Percentiles rank a stretch among this genome's conserved stretches.
These are phyloP conservation scores for Camponotus floridanus DNA, from an alignment of 1,140 invertebrate species.

Conservation along the genomic window DNA sequence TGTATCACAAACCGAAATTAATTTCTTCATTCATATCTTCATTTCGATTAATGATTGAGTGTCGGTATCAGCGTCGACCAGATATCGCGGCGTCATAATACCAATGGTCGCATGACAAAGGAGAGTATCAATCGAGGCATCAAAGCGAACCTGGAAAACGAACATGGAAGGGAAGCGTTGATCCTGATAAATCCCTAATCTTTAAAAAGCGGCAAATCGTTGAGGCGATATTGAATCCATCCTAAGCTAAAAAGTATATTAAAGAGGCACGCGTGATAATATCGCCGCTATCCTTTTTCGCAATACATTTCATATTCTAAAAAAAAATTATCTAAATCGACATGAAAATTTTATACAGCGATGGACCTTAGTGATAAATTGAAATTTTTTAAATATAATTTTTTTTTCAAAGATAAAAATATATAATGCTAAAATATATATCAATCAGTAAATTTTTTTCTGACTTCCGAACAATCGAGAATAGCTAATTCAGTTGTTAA, in stretches of 20 bases:
- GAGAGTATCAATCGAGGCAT: conserved; percentile 59
- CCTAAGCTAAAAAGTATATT: background rate
- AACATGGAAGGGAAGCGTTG: background rate
- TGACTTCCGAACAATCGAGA: background rate
- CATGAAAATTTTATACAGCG: background rate
- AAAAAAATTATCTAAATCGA: background rate
- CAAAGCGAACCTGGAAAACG: conserved; percentile 32
- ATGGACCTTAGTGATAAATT: background rate
- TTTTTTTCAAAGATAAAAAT: background rate
- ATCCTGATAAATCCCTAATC: conserved; percentile 55
- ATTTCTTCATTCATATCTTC: conserved; percentile 62
- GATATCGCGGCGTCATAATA: background rate
- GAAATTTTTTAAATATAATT: background rate
- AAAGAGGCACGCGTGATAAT: background rate
- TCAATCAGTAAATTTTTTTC: background rate
- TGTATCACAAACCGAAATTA: conserved; percentile 36
- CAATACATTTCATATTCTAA: background rate
- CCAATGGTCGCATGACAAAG: conserved; percentile 60
- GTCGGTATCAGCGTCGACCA: background rate
- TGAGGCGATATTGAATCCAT: background rate
- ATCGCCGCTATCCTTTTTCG: background rate
- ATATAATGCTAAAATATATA: background rate
- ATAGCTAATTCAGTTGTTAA: background rate
- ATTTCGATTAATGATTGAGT: conserved; percentile 23
- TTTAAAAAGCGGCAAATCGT: conserved; percentile 30